These are phyloP conservation scores for Bos taurus DNA, from an alignment of 2,113 vertebrate genomes.

Conservation along the genomic window DNA sequence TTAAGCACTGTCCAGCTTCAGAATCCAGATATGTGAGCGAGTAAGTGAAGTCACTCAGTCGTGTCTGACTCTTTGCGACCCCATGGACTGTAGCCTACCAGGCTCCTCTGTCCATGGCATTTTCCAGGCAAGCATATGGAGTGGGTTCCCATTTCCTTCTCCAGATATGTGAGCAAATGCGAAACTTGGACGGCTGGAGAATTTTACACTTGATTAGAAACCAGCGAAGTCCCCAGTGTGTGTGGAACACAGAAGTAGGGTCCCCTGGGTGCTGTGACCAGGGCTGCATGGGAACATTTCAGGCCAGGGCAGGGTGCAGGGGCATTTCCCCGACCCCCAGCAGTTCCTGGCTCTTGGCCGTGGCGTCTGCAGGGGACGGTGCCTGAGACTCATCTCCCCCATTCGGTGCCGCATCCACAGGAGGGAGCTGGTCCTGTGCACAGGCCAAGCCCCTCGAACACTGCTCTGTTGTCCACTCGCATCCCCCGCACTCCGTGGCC, in stretches of 20 bases:
- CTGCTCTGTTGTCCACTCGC: not conserved
- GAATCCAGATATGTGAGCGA: rapidly evolving
- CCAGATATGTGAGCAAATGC: rapidly evolving
- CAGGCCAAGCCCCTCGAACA: rapidly evolving
- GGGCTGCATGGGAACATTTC: rapidly evolving
- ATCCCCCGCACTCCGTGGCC: rapidly evolving
- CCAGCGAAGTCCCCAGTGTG: not conserved
- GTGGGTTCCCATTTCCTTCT: not conserved
- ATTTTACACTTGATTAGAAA: not conserved
- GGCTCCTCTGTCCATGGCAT: not conserved
- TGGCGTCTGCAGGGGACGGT: rapidly evolving
- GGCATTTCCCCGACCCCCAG: not conserved
- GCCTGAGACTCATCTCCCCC: not conserved
- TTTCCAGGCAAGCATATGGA: not conserved
- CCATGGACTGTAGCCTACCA: not conserved
- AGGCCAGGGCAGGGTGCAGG: not conserved
- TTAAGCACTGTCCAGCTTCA: not conserved
- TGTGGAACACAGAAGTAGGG: not conserved
- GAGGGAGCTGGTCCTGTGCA: not conserved
- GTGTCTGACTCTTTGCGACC: not conserved
- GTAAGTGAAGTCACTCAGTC: not conserved
- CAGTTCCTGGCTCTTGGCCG: not conserved
- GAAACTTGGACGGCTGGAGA: rapidly evolving
- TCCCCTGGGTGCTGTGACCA: not conserved
- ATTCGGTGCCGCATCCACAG: not conserved